phyloP scores from a whole-genome alignment of 2,888 invertebrate species.

The Napeogenes sylphis region DNA sequence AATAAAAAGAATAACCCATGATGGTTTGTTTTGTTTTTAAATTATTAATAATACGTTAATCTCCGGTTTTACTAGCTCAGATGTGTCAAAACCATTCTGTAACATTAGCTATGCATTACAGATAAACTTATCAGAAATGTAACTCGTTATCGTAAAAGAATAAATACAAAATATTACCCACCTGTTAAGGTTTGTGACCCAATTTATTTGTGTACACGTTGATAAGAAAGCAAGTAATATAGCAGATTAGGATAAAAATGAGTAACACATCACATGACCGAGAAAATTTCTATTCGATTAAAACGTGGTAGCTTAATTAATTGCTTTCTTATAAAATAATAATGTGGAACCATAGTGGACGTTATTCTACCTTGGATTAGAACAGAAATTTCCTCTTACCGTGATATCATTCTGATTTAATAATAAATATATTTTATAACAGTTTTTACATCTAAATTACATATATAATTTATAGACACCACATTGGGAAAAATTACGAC shows the following conservation, averaged over 20 bases:
- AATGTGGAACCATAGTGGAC: conserved; percentile 39
- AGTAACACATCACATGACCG: conserved; percentile 62
- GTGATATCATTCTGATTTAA: conserved; percentile 41
- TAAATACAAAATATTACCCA: conserved; percentile 64
- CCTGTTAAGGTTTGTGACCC: conserved; percentile 54
- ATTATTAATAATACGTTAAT: neutral
- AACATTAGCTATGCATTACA: conserved; percentile 7
- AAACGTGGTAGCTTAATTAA: conserved; percentile 46
- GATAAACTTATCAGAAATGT: conserved; percentile 32
- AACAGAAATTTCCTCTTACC: conserved; percentile 76
- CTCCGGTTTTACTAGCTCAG: too few species aligned
- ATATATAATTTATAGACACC: conserved; percentile 35
- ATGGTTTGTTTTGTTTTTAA: too few species aligned
- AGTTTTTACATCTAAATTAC: conserved; percentile 35
- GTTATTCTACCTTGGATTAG: conserved; percentile 64
- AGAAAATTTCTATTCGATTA: conserved; percentile 77
- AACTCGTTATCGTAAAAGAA: conserved; percentile 45
- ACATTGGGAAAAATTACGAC: conserved; percentile 50
- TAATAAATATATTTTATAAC: conserved; percentile 31
- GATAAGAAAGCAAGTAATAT: conserved; percentile 77
- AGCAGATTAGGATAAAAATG: conserved; percentile 43
- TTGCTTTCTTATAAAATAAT: conserved; percentile 65
- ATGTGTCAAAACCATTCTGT: conserved; percentile 1
- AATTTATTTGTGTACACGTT: conserved; percentile 53
- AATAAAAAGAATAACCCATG: too few species aligned